These are phyloP conservation scores for Centropus unirufus DNA, from an alignment of 2,113 vertebrate species.

Conservation along the genomic window DNA sequence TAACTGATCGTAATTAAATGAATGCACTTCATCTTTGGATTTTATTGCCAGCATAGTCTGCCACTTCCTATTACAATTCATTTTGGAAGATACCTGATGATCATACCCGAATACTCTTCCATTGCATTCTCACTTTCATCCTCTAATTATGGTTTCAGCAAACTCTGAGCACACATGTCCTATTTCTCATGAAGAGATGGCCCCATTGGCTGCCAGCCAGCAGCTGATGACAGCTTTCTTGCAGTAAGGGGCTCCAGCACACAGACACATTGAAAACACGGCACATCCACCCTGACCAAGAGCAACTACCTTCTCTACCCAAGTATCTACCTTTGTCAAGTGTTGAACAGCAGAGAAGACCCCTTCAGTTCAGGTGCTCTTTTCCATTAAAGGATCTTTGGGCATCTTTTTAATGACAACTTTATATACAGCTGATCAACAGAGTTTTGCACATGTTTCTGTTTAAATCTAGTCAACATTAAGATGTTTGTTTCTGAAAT, in stretches of 20 bases:
- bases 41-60: constrained; percentile 9
- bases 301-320: not conserved
- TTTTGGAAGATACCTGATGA: not conserved
- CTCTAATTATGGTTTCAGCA: not conserved
- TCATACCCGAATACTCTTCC: not conserved
- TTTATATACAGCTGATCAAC: not conserved
- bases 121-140: not conserved
- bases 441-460: not conserved
- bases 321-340: fast-evolving
- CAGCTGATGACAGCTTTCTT: not conserved
- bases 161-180: fast-evolving
- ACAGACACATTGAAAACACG: not conserved
- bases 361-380: fast-evolving
- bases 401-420: not conserved
- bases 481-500: not conserved
- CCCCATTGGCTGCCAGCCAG: not conserved
- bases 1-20: constrained; percentile 31
- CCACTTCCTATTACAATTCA: not conserved
- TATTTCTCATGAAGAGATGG: not conserved
- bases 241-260: not conserved
- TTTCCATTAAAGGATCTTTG: not conserved
- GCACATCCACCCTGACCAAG: not conserved
- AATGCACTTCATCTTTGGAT: not conserved
- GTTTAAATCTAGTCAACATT: not conserved
- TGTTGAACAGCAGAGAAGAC: not conserved